Percentiles rank a stretch among this genome's conserved stretches.
phyloP scores from a whole-genome alignment of 2,888 invertebrate genomes.

The Cephus pulcher region DNA sequence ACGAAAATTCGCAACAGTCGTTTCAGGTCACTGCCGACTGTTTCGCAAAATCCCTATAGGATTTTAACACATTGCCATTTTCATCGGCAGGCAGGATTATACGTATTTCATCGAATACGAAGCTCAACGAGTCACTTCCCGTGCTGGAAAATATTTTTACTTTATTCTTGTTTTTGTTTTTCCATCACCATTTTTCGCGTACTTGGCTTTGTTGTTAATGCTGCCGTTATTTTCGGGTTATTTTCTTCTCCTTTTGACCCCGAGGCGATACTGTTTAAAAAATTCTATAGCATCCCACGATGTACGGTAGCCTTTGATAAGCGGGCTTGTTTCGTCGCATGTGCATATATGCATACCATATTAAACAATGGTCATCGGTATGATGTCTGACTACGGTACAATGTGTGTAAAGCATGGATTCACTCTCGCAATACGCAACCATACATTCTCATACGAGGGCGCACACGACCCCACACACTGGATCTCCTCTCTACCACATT shows the following conservation, averaged over 20 bases:
- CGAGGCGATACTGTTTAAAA: not conserved
- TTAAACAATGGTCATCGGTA: conserved; percentile 27
- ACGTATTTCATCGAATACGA: not conserved
- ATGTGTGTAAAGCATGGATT: conserved; percentile 19
- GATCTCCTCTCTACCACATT: conserved; percentile 30
- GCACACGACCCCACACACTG: not conserved
- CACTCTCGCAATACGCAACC: conserved; percentile 12
- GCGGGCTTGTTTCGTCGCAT: conserved; percentile 16
- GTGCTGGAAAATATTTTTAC: not conserved
- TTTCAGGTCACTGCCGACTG: not conserved
- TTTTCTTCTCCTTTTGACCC: not conserved
- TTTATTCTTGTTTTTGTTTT: not conserved
- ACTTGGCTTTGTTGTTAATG: not conserved
- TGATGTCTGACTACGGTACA: conserved; percentile 11
- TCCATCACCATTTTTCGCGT: not conserved
- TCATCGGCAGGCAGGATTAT: not conserved
- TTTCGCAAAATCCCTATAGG: not conserved
- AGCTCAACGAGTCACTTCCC: not conserved
- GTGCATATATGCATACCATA: not conserved
- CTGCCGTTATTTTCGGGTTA: not conserved
- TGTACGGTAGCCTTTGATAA: conserved; percentile 23
- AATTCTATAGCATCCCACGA: not conserved
- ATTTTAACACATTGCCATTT: not conserved
- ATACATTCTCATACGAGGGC: conserved; percentile 19
- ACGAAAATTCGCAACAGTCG: not conserved